These are phyloP conservation scores for Mastomys natalensis DNA, from an alignment of 2,113 vertebrate species.

Conservation along the genomic window DNA sequence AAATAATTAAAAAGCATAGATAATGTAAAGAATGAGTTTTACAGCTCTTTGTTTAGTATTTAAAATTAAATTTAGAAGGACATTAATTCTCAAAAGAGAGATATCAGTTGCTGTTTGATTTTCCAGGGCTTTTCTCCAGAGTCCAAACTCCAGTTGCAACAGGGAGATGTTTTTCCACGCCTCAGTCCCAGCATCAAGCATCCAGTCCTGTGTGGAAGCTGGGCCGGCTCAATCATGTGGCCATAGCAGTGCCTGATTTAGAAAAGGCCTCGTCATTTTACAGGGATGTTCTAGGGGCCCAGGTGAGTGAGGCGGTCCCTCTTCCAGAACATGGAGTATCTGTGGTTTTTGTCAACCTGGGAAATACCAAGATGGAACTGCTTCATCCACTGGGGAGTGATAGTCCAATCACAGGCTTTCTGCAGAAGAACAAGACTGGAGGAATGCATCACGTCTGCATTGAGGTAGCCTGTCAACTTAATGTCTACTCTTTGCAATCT, in stretches of 20 bases:
- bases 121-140: constrained; percentile 87
- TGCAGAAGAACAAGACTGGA: constrained; percentile 95
- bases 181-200: constrained; percentile 72
- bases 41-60: background rate
- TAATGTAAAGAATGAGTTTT: background rate
- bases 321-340: constrained; percentile 96
- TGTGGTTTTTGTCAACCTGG: constrained; percentile 96
- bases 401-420: constrained; percentile 94
- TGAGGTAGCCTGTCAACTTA: constrained; percentile 89
- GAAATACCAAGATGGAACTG: constrained; percentile 97
- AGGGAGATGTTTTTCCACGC: constrained; percentile 77
- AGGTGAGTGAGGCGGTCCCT: constrained; percentile 90
- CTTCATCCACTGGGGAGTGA: constrained; percentile 95
- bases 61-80: background rate
- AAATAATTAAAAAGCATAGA: constrained; percentile 40
- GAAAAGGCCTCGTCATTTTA: constrained; percentile 93
- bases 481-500: background rate
- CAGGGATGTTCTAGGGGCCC: constrained; percentile 92
- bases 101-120: background rate
- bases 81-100: background rate
- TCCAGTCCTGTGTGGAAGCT: constrained; percentile 91
- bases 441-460: constrained; percentile 99
- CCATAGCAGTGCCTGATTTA: constrained; percentile 95
- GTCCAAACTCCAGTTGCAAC: constrained; percentile 35
- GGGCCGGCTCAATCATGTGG: constrained; percentile 95